A percentile compares a stretch with the other conserved stretches of the same genome.
These are phyloP conservation scores for Corella eumyota DNA, from an alignment of 23 tunicate genomes.

Conservation along the genomic window DNA sequence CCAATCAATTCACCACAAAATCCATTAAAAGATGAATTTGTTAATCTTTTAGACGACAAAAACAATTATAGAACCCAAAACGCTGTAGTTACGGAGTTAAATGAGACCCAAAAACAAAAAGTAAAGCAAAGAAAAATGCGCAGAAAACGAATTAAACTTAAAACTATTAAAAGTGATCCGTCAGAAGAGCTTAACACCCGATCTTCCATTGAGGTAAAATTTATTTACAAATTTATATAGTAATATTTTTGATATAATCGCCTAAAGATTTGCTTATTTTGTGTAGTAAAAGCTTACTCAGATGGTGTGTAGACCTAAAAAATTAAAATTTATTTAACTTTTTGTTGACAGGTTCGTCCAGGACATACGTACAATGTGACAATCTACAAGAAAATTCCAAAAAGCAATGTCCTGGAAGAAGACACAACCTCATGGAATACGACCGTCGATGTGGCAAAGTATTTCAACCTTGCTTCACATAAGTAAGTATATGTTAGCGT, in stretches of 20 bases:
- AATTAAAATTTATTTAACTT: neutral
- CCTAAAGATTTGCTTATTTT: neutral
- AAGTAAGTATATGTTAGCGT: conserved; percentile 23
- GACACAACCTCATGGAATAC: conserved; percentile 44
- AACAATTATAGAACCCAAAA: neutral
- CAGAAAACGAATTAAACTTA: neutral
- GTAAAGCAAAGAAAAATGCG: conserved; percentile 1
- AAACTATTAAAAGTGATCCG: conserved; percentile 6
- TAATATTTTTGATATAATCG: neutral
- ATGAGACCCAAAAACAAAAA: no score
- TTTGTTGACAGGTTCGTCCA: conserved; percentile 33
- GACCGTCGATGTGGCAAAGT: conserved; percentile 65
- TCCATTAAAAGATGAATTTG: no score
- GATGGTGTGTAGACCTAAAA: no score
- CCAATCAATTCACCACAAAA: no score
- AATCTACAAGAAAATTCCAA: conserved; percentile 52
- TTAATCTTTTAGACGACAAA: neutral
- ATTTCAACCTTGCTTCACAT: conserved; percentile 49
- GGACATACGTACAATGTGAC: conserved; percentile 67
- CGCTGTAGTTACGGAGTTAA: neutral
- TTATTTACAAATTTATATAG: neutral
- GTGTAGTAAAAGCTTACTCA: no score
- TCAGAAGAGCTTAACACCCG: conserved; percentile 8
- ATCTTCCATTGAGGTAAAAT: conserved; percentile 18
- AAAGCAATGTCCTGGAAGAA: conserved; percentile 46